Evolutionary conservation across 2,888 invertebrate genomes (phyloP).

Genomic region (Notodonta ziczac): DNA sequence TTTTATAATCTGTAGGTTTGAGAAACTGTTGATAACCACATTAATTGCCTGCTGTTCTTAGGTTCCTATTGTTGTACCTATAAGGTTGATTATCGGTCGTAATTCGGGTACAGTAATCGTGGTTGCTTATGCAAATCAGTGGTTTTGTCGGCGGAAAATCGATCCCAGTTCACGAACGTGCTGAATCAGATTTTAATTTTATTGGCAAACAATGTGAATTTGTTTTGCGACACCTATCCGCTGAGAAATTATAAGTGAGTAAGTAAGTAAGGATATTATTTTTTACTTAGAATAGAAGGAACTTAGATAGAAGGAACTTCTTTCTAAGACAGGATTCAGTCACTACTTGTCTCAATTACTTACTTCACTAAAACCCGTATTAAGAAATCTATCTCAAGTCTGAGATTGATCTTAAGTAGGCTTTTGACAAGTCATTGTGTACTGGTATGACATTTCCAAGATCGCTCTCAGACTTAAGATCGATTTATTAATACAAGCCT

Average conservation of each 20-base stretch:
- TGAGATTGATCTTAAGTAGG: no score
- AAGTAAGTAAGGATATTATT: background rate
- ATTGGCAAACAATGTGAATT: slow-evolving; percentile 4
- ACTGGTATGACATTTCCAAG: no score
- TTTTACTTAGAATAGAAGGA: no score
- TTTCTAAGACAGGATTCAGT: no score
- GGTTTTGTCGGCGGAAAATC: slow-evolving; percentile 7
- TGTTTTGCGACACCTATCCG: slow-evolving; percentile 4
- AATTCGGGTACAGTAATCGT: background rate
- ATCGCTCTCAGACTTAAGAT: no score
- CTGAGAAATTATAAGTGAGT: background rate
- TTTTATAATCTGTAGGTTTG: slow-evolving; percentile 4
- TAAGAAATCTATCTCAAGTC: no score
- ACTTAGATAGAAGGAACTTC: no score
- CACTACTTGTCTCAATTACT: no score
- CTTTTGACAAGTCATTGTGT: no score
- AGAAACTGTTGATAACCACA: background rate
- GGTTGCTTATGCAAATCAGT: slow-evolving; percentile 2
- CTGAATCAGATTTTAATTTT: slow-evolving; percentile 2
- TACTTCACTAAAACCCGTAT: no score
- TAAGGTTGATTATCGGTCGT: slow-evolving; percentile 1
- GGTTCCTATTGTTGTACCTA: background rate
- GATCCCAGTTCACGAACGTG: slow-evolving; percentile 2
- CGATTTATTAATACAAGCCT: no score
- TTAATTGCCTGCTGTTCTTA: background rate